Conservation (phyloP, 2,113 vertebrate species). For the Scalopus aquaticus region DNA sequence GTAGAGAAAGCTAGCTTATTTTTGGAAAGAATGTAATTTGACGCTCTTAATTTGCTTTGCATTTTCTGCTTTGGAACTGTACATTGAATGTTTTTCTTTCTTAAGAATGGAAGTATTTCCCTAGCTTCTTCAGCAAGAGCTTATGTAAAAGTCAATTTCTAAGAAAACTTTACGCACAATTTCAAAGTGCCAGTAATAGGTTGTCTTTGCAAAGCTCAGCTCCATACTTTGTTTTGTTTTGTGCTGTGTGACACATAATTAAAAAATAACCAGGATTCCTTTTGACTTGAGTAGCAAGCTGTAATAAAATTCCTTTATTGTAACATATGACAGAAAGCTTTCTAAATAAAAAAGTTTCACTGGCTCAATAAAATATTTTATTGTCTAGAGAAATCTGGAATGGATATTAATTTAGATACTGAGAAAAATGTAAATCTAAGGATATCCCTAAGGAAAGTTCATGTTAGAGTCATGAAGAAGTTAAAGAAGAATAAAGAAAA, state of each 20-base stretch:
- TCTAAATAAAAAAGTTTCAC: background rate
- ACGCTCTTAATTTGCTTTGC: background rate
- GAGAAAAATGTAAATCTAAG: slow-evolving; percentile 1
- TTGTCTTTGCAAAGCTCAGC: background rate
- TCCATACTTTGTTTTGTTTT: background rate
- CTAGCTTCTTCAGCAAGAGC: background rate
- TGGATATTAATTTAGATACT: background rate
- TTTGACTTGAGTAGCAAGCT: background rate
- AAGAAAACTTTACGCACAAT: background rate
- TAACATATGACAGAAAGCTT: background rate
- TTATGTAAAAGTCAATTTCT: background rate
- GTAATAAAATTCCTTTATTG: background rate
- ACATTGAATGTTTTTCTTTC: background rate
- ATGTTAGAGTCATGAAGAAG: background rate
- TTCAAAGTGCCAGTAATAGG: background rate
- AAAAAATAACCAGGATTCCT: background rate
- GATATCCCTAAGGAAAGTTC: background rate
- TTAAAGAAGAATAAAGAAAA: background rate
- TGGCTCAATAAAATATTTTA: slow-evolving; percentile 1
- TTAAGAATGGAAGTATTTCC: background rate
- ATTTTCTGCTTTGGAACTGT: background rate
- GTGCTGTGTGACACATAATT: background rate
- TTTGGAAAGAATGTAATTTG: background rate
- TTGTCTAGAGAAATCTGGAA: slow-evolving; percentile 20
- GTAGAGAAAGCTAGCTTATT: background rate